These are phyloP conservation scores for Macrochelys suwanniensis DNA, from an alignment of 2,797 vertebrate species.

Conservation along the genomic window DNA sequence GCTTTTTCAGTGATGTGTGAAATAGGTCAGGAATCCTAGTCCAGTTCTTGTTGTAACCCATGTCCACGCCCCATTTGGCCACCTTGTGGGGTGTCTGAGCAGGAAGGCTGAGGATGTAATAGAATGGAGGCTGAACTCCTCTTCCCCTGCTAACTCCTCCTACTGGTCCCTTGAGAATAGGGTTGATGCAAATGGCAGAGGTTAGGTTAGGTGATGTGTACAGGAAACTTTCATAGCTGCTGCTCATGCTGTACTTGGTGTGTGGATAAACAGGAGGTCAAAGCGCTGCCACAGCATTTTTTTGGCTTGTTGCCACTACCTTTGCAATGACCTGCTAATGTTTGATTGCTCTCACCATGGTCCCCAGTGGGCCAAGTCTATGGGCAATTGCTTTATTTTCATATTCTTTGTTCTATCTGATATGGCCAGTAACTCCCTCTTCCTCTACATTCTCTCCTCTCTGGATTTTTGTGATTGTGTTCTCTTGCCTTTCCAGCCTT, in stretches of 20 bases:
- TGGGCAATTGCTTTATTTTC: not conserved
- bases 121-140: not conserved
- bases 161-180: not conserved
- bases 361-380: rapidly evolving
- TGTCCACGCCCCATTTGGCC: not conserved
- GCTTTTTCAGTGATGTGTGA: not conserved
- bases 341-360: not conserved
- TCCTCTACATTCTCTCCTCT: not conserved
- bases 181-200: not conserved
- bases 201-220: not conserved
- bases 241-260: not conserved
- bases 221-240: not conserved
- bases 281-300: not conserved
- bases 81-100: not conserved
- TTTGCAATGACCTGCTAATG: slow-evolving; percentile 5
- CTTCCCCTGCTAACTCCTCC: not conserved
- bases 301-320: not conserved
- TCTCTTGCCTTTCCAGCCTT: not conserved
- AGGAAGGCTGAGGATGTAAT: not conserved
- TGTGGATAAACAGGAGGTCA: not conserved
- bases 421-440: not conserved
- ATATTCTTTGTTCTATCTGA: not conserved
- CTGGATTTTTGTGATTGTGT: not conserved
- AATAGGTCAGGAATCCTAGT: not conserved
- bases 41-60: not conserved